A percentile compares a stretch with the other conserved stretches of the same genome.
These are phyloP conservation scores for Pseudomyrmex dendroicus DNA, from an alignment of 1,140 invertebrate species.

Conservation along the genomic window DNA sequence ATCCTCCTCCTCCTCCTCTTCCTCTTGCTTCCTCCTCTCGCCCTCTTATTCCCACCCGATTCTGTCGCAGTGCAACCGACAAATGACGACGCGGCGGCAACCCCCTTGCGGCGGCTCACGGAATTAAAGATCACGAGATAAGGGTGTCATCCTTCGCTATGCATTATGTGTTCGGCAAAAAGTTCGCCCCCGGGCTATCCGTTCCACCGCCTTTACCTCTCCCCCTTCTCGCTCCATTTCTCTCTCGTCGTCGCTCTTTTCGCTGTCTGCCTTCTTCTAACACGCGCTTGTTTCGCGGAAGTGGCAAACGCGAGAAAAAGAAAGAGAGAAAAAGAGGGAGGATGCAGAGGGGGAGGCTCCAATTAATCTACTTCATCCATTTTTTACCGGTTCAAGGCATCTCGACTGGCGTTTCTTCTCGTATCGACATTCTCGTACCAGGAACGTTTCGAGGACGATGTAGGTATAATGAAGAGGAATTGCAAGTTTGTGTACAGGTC, in stretches of 20 bases:
- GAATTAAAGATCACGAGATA: slow-evolving; percentile 85
- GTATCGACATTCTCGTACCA: slow-evolving; percentile 44
- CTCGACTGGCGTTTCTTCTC: slow-evolving; percentile 50
- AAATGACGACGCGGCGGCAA: slow-evolving; percentile 82
- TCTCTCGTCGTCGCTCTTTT: neutral
- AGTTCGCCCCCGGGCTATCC: slow-evolving; percentile 67
- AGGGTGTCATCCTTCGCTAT: slow-evolving; percentile 83
- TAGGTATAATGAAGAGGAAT: slow-evolving; percentile 35
- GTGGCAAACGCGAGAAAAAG: neutral
- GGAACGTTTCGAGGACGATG: slow-evolving; percentile 26
- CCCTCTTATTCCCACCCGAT: slow-evolving; percentile 54
- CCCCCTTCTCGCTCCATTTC: slow-evolving; percentile 9
- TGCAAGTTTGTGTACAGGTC: slow-evolving; percentile 8
- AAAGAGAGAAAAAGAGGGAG: neutral
- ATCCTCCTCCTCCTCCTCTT: slow-evolving; percentile 35
- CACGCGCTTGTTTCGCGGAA: neutral
- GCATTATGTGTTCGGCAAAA: slow-evolving; percentile 77
- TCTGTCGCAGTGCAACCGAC: slow-evolving; percentile 78
- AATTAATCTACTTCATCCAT: slow-evolving; percentile 73
- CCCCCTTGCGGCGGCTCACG: slow-evolving; percentile 77
- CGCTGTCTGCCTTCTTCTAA: slow-evolving; percentile 4
- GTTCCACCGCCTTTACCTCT: slow-evolving; percentile 4
- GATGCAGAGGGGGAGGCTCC: slow-evolving; percentile 52
- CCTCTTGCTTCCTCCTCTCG: neutral
- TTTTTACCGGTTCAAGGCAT: slow-evolving; percentile 47